Base-by-base conservation (phyloP, 2,888 invertebrate genomes). In the Brachyptera putata region DNA sequence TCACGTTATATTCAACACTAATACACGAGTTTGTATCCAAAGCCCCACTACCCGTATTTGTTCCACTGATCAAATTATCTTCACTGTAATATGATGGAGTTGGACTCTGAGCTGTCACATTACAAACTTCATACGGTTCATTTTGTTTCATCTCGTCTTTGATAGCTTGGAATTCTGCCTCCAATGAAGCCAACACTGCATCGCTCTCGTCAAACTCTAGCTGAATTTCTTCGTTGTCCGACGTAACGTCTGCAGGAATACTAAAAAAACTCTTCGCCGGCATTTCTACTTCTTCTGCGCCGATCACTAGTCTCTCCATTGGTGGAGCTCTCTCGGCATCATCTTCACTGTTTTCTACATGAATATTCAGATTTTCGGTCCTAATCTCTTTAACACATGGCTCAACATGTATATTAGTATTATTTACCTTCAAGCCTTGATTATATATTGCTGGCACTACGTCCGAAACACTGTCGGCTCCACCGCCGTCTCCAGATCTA, bases 341-440 rank as follows among this genome's bases (percentile, higher is more conserved):
- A 25, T 66, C 61, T 43, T 60, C 70, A 22, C 80, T 77, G 39
- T 84, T 84, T 50, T 86, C 84, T 22, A 81, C 80, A 2, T 87
- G 72, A 60, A 87, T 79, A 68, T 87, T 87, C 0, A 84, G 83
- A 70, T 87, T 86, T 11, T 75, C 63, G 53, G 79, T 72, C 53
- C 80, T 79, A 57, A 78, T 74, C 65, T 82, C 84, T 66, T 81
- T 82, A 0, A 83, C 77, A 0, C 30, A 30, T 63, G 80, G 74
- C 67, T 87, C 86, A 0, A 86, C 85, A 68, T 89, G 88, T 64
- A 90, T 81, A 71, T 90, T 90, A 0, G 87, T 89, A 65, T 90
- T 90, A 69, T 90, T 89, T 0, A 89, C 85, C 76, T 90, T 90
- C 1, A 86, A 84, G 37, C 87, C 86, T 0, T 84, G 79, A 49